These are phyloP conservation scores for Myripristis jacobus DNA, from an alignment of 2,797 vertebrate species.

Conservation along the genomic window DNA sequence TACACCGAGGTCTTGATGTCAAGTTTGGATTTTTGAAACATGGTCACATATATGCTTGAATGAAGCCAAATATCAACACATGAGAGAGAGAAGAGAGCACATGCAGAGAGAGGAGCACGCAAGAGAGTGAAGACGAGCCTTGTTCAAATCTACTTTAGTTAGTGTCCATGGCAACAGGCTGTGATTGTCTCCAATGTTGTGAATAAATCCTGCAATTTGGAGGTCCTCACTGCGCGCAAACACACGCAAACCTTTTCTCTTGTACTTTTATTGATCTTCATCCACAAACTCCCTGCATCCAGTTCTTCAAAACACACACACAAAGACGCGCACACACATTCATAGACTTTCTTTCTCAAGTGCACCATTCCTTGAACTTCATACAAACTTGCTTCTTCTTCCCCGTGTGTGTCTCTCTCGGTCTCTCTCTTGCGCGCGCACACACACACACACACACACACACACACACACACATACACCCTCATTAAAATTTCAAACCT, in stretches of 20 bases:
- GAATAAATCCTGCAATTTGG: conserved; percentile 50
- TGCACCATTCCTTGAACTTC: background rate
- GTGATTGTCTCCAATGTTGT: conserved; percentile 42
- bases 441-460: no score
- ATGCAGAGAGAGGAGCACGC: conserved; percentile 18
- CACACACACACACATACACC: no score
- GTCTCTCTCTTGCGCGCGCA: conserved; percentile 24
- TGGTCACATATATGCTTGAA: conserved; percentile 10
- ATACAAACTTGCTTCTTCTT: conserved; percentile 27
- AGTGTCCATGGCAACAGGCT: conserved; percentile 75
- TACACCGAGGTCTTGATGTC: background rate
- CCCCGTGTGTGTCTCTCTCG: background rate
- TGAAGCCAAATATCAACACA: conserved; percentile 4
- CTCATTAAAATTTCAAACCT: conserved; percentile 69
- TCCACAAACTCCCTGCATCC: background rate
- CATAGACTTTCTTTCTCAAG: background rate
- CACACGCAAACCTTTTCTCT: conserved; percentile 12
- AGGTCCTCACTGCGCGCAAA: conserved; percentile 3
- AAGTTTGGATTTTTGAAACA: conserved; percentile 8
- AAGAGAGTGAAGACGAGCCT: conserved; percentile 37
- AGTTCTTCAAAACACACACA: background rate
- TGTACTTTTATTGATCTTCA: conserved; percentile 11
- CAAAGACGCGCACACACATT: background rate
- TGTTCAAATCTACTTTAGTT: conserved; percentile 45
- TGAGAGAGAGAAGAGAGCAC: background rate